phyloP scores from a whole-genome alignment of 2,888 invertebrate genomes.

The Taphrorychus bicolor region DNA sequence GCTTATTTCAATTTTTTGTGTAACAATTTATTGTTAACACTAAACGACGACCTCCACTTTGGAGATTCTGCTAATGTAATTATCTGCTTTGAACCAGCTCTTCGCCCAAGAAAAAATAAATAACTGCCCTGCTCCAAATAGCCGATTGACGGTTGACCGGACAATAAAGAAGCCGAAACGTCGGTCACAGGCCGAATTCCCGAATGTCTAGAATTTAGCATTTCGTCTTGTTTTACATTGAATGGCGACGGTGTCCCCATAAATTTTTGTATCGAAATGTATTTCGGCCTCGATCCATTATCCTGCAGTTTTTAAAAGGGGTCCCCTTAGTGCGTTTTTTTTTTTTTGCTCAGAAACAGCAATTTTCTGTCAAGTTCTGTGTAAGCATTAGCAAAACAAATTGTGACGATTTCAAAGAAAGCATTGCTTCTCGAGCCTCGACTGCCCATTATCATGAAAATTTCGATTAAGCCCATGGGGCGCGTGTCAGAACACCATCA shows the following conservation, averaged over 20 bases:
- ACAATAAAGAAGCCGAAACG: slow-evolving; percentile 40
- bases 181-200: slow-evolving; percentile 38
- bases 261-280: slow-evolving; percentile 49
- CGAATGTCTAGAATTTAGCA: slow-evolving; percentile 51
- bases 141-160: slow-evolving; percentile 24
- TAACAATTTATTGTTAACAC: too few species aligned
- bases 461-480: slow-evolving; percentile 18
- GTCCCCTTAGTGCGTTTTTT: slow-evolving; percentile 18
- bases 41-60: too few species aligned
- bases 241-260: slow-evolving; percentile 53
- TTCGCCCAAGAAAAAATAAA: slow-evolving; percentile 17
- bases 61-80: too few species aligned
- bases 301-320: slow-evolving; percentile 23
- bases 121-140: slow-evolving; percentile 16
- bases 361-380: slow-evolving; percentile 27
- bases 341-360: slow-evolving; percentile 23
- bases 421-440: not conserved
- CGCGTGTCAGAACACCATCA: slow-evolving; percentile 21
- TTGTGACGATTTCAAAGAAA: slow-evolving; percentile 15
- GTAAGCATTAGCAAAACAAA: slow-evolving; percentile 30
- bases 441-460: not conserved
- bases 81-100: too few species aligned
- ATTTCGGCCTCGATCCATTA: slow-evolving; percentile 40
- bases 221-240: slow-evolving; percentile 58
- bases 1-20: too few species aligned